A percentile compares a stretch with the other conserved stretches of the same genome.
These are phyloP conservation scores for Camponotus floridanus DNA, from an alignment of 1,140 invertebrate species.

Conservation along the genomic window DNA sequence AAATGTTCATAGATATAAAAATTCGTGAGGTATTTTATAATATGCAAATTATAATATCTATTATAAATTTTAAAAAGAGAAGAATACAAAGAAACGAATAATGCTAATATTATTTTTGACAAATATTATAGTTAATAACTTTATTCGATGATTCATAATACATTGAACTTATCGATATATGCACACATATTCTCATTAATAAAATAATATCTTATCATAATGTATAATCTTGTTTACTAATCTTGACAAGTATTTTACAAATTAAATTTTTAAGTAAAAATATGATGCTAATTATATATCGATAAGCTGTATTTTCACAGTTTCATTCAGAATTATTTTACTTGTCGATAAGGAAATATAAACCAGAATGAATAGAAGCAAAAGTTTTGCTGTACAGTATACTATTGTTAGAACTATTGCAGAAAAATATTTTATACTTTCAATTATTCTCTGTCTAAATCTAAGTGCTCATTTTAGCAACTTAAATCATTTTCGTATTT, in stretches of 20 bases:
- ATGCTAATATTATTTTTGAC: neutral
- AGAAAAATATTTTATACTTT: neutral
- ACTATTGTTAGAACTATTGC: neutral
- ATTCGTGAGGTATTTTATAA: neutral
- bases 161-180: neutral
- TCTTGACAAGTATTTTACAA: no score
- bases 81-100: neutral
- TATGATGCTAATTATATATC: neutral
- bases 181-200: neutral
- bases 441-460: neutral
- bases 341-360: neutral
- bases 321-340: neutral
- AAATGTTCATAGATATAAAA: neutral
- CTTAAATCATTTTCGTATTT: neutral
- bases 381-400: neutral
- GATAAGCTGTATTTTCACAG: neutral
- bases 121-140: neutral
- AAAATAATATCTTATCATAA: no score
- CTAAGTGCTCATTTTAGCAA: neutral
- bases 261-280: neutral
- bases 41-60: neutral
- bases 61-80: neutral
- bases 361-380: neutral
- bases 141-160: constrained; percentile 17
- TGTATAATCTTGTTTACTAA: neutral